Conservation (phyloP, 2,888 invertebrate genomes). For the Mesoligia furuncula region DNA sequence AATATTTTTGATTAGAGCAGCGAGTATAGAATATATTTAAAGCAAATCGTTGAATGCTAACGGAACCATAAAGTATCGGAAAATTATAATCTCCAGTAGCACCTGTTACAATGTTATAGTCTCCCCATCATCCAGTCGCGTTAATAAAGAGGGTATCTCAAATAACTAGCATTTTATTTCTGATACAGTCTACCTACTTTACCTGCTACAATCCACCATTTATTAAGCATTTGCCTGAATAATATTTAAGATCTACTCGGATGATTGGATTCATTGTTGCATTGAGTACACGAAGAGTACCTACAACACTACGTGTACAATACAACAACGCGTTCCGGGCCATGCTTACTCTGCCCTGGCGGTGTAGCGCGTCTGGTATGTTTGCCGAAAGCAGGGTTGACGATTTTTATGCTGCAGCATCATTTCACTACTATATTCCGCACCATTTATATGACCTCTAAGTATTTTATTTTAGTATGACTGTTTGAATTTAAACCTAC, state of each 20-base stretch:
- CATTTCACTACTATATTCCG: too few relatives aligned
- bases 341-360: too few relatives aligned
- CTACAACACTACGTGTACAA: too few relatives aligned
- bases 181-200: neutral
- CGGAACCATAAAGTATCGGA: slow-evolving; percentile 18
- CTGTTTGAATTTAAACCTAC: too few relatives aligned
- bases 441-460: too few relatives aligned
- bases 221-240: neutral
- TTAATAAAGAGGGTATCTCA: slow-evolving; percentile 51
- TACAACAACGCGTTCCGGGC: too few relatives aligned
- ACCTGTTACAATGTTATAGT: slow-evolving; percentile 39
- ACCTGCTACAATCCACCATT: neutral
- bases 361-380: too few relatives aligned
- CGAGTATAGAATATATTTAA: slow-evolving; percentile 19
- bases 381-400: too few relatives aligned
- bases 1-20: slow-evolving; percentile 30
- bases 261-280: neutral
- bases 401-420: too few relatives aligned
- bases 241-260: neutral
- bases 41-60: slow-evolving; percentile 16
- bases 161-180: slow-evolving; percentile 34
- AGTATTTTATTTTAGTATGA: too few relatives aligned
- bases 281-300: too few relatives aligned
- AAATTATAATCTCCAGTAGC: slow-evolving; percentile 37
- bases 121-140: slow-evolving; percentile 33